Percentiles rank a stretch among this genome's conserved stretches.
Conservation (phyloP, 2,888 invertebrate species). For the Crioceris asparagi region DNA sequence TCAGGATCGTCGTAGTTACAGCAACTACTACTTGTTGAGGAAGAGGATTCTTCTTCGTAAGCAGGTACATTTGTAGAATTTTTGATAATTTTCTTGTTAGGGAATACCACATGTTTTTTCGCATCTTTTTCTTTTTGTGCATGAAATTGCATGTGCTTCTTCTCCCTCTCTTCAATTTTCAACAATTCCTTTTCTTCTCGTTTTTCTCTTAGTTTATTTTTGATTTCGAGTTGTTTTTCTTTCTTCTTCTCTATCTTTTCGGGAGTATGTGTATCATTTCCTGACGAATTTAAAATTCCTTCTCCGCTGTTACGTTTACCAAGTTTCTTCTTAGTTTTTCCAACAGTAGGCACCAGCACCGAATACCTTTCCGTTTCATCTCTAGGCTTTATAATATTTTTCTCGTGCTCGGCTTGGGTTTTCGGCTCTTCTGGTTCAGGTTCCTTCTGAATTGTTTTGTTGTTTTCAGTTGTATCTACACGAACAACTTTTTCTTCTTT, state of each 20-base stretch:
- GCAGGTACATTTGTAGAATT: conserved; percentile 29
- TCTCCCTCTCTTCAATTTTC: conserved; percentile 28
- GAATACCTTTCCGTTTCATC: conserved; percentile 16
- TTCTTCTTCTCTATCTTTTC: neutral
- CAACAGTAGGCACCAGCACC: conserved; percentile 30
- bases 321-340: conserved; percentile 33
- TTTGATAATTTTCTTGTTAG: conserved; percentile 24
- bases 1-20: conserved; percentile 24
- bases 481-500: conserved; percentile 12
- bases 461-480: no score
- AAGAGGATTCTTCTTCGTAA: conserved; percentile 57
- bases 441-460: no score
- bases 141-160: conserved; percentile 24
- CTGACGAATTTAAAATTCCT: conserved; percentile 10
- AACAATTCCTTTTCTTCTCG: no score
- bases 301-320: conserved; percentile 26
- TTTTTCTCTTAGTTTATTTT: conserved; percentile 13
- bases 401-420: no score
- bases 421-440: no score
- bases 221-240: conserved; percentile 20
- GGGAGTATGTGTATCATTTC: conserved; percentile 4
- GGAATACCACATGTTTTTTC: conserved; percentile 20
- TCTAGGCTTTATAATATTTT: conserved; percentile 1
- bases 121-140: conserved; percentile 15
- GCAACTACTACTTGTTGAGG: conserved; percentile 60